phyloP scores from a whole-genome alignment of 2,888 invertebrate genomes.

The Cryptops parisi region DNA sequence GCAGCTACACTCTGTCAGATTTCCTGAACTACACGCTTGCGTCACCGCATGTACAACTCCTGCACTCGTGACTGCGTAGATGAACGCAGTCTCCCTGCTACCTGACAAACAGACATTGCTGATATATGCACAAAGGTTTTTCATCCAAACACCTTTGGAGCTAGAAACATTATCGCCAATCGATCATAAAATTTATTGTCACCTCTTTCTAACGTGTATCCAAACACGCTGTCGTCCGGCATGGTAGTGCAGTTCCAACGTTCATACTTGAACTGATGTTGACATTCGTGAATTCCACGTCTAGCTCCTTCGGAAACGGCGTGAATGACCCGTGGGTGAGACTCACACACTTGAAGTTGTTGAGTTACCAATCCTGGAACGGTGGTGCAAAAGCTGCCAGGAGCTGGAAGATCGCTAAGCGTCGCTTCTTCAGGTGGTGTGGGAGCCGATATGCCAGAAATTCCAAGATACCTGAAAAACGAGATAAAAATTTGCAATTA shows the following conservation, averaged over 20 bases:
- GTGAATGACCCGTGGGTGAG: conserved; percentile 38
- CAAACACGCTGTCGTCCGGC: conserved; percentile 33
- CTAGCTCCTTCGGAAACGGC: conserved; percentile 40
- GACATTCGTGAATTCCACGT: conserved; percentile 40
- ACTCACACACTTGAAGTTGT: conserved; percentile 36
- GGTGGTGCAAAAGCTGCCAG: conserved; percentile 25
- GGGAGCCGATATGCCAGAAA: conserved; percentile 28
- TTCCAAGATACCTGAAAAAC: conserved; percentile 22
- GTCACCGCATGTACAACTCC: conserved; percentile 43
- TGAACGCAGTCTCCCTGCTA: conserved; percentile 42
- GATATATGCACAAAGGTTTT: not conserved
- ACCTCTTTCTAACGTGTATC: conserved; percentile 39
- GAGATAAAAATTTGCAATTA: not conserved
- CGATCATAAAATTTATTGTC: too few species aligned
- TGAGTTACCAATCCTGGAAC: conserved; percentile 29
- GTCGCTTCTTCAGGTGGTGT: conserved; percentile 21
- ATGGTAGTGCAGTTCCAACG: conserved; percentile 42
- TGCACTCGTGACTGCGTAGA: conserved; percentile 42
- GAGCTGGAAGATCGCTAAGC: not conserved
- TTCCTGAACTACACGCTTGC: conserved; percentile 41
- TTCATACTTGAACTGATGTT: conserved; percentile 40
- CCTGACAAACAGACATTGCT: conserved; percentile 27
- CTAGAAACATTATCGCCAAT: too few species aligned
- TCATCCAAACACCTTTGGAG: too few species aligned
- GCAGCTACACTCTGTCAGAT: conserved; percentile 43